Evolutionary conservation across 2,888 invertebrate genomes (phyloP).

Genomic region (Cataglyphis albicans): DNA sequence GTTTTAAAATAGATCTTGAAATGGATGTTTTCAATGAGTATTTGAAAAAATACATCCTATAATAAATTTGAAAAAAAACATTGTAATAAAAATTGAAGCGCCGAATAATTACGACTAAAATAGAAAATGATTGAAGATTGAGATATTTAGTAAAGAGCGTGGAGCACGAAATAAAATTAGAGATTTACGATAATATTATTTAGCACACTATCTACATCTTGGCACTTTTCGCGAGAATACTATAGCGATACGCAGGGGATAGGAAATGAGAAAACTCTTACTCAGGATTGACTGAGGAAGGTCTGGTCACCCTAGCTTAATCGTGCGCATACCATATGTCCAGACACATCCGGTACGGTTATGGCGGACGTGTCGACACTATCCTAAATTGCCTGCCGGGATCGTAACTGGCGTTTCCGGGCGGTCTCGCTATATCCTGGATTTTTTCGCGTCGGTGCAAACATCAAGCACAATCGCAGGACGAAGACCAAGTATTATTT

Average conservation of each 20-base stretch:
- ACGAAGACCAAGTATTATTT: conserved; percentile 14
- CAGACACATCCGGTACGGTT: conserved; percentile 68
- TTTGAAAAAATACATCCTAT: conserved; percentile 52
- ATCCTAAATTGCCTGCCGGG: conserved; percentile 69
- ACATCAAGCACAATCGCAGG: conserved; percentile 23
- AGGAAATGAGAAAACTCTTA: conserved; percentile 65
- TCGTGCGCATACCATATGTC: conserved; percentile 72
- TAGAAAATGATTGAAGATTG: not conserved
- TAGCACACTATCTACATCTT: not conserved
- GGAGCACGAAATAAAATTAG: not conserved
- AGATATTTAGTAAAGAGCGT: not conserved
- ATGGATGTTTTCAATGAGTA: conserved; percentile 67
- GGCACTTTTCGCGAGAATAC: not conserved
- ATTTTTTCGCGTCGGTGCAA: conserved; percentile 41
- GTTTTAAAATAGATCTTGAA: conserved; percentile 66
- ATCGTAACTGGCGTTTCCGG: conserved; percentile 48
- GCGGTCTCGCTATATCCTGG: conserved; percentile 40
- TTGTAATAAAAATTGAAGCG: conserved; percentile 10
- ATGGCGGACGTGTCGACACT: conserved; percentile 65
- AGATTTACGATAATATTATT: conserved; percentile 7
- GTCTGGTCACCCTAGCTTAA: conserved; percentile 67
- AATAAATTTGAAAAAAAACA: conserved; percentile 23
- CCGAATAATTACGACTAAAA: not conserved
- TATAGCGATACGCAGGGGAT: conserved; percentile 21
- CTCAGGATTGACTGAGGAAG: conserved; percentile 46